These are phyloP conservation scores for Drosophila koepferae DNA, from an alignment of 2,888 invertebrate species.

Conservation along the genomic window DNA sequence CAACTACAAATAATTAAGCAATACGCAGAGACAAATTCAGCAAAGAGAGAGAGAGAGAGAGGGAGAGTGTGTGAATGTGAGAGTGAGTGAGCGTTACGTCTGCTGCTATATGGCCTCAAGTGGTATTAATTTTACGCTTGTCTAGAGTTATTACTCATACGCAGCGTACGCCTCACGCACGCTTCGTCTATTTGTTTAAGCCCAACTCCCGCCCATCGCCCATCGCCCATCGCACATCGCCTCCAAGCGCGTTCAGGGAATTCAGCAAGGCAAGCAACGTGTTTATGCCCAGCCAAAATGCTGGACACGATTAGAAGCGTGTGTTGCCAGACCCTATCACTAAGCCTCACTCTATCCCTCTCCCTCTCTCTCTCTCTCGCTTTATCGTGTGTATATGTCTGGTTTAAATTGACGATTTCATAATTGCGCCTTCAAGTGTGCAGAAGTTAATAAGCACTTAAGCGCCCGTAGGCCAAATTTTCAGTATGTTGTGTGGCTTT, in stretches of 20 bases:
- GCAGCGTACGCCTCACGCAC: slow-evolving; percentile 44
- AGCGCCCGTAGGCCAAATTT: slow-evolving; percentile 49
- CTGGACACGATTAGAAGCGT: slow-evolving; percentile 62
- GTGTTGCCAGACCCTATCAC: background rate
- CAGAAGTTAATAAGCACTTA: slow-evolving; percentile 79
- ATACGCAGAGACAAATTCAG: background rate
- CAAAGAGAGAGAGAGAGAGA: background rate
- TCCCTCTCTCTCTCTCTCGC: background rate
- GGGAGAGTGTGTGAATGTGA: background rate
- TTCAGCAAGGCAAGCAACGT: slow-evolving; percentile 27
- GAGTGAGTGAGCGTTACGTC: slow-evolving; percentile 17
- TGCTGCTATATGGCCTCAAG: slow-evolving; percentile 63
- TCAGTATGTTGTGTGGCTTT: slow-evolving; percentile 31
- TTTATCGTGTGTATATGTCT: slow-evolving; percentile 24
- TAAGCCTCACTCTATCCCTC: background rate
- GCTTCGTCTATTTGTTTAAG: slow-evolving; percentile 48
- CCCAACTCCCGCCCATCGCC: background rate
- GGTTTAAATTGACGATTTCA: slow-evolving; percentile 80
- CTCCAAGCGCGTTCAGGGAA: slow-evolving; percentile 30
- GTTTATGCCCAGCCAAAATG: slow-evolving; percentile 47
- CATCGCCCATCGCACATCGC: background rate
- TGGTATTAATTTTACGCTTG: slow-evolving; percentile 79
- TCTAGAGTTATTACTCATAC: slow-evolving; percentile 80
- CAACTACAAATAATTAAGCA: slow-evolving; percentile 46
- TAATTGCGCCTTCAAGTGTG: slow-evolving; percentile 78